Evolutionary conservation across 2,797 vertebrate species (phyloP), one percentile per base, ranked within the genome.

Genomic region (Linurgus olivaceus): DNA sequence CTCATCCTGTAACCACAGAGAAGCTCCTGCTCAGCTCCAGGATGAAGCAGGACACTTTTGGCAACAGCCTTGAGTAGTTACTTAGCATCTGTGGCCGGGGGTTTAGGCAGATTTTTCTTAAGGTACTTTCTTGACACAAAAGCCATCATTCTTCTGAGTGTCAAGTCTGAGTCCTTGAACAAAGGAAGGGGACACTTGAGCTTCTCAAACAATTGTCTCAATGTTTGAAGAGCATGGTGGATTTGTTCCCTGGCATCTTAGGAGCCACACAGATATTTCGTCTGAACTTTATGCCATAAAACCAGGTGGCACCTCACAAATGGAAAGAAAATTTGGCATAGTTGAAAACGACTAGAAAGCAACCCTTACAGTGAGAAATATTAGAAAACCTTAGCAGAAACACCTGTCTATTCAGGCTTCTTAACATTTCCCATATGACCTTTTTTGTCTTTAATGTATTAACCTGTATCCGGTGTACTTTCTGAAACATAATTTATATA

Each of bases 401-500:
- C 70, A 90, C 42, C 72, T 90, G 54, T 58, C n/a, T 75, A 24
- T 65, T 83, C 65, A 77, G 47, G 67, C 31, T 54, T 72, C 38
- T 47, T 72, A 72, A 72, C 72, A 74, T 61, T 95, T 91, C 65
- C 78, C 58, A 58, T 80, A 83, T 23, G 66, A 77, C 25, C 23
- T 62, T n/a, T 50, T 45, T 44, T 77, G 70, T 89, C 42, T 88
- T 80, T 68, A 76, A 91, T 38, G 31, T 29, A 75, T 72, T 66
- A 86, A 78, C 62, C 92, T 91, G 82, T 81, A 86, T 88, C 91
- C 62, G 11, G 66, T 93, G 87, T 94, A 94, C 85, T 94, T 91
- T 95, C 78, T 63, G 78, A 94, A 91, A 81, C 40, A 83, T 80
- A 78, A 94, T 93, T 95, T 86, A 92, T 59, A 91, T 70, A 78